phyloP scores from a whole-genome alignment of 1,140 invertebrate species.

The Helicoverpa armigera region DNA sequence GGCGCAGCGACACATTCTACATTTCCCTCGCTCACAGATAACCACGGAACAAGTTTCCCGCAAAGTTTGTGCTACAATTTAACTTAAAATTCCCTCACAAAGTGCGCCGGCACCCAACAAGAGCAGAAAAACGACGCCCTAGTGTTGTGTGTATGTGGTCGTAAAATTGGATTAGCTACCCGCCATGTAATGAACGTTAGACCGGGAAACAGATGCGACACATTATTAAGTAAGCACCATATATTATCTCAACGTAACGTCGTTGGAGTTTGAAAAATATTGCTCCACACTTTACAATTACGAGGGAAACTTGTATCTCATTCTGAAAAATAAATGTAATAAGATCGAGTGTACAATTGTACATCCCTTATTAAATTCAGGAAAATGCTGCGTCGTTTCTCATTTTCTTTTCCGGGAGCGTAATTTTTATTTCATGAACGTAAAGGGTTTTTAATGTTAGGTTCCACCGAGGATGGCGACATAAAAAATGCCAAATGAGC shows the following conservation, averaged over 20 bases:
- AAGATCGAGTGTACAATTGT: background rate
- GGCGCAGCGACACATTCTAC: conserved; percentile 18
- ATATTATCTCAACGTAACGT: background rate
- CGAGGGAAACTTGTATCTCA: background rate
- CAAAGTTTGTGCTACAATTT: conserved; percentile 36
- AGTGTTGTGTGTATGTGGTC: conserved; percentile 16
- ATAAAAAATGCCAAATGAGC: too few relatives aligned
- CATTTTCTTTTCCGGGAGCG: background rate
- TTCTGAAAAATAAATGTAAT: conserved; percentile 5
- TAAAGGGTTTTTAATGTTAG: too few relatives aligned
- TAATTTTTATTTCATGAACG: background rate
- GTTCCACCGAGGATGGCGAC: too few relatives aligned
- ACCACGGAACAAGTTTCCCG: conserved; percentile 19
- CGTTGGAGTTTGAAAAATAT: conserved; percentile 17
- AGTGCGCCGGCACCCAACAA: conserved; percentile 5
- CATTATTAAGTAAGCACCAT: conserved; percentile 42
- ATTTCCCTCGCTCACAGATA: conserved; percentile 7
- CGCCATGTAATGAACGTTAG: conserved; percentile 36
- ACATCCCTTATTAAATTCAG: background rate
- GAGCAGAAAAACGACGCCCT: conserved; percentile 4
- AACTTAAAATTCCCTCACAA: conserved; percentile 35
- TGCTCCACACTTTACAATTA: conserved; percentile 4
- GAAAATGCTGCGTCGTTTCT: background rate
- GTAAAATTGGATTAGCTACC: conserved; percentile 41
- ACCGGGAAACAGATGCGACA: conserved; percentile 25